Base-by-base conservation (phyloP, 2,888 invertebrate genomes). In the Melitaea athalia region DNA sequence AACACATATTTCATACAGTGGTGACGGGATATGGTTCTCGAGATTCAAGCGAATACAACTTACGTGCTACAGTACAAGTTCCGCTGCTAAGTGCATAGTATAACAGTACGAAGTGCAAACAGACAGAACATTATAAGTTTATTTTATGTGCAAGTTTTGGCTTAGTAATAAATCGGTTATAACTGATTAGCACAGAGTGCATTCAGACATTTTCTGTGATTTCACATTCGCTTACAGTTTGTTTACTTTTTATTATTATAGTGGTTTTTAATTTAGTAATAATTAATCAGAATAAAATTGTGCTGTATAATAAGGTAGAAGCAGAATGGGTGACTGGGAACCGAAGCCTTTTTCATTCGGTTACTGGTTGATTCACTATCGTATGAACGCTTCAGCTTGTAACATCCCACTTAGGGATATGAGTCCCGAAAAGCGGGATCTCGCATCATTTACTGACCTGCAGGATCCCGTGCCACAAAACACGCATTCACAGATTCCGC, bases 81-180 rank as follows among this genome's bases (percentile, higher is more conserved):
- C 53, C 33, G 33, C n/a, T 14, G 33, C 53, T 55, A 55, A 55
- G 53, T 55, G 53, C 53, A 55, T 55, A 55, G 33, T 55, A 55
- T 55, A 55, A 55, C 53, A 55, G 33, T 55, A 55, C 53, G 31
- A 31, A 55, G 53, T n/a, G 53, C 53, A 55, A 55, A 55, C 53
- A 55, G 53, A 55, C 53, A 55, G 33, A 14, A 33, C 33, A 33
- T 55, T 55, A 55, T 55, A 55, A 55, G 33, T 55, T 33, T 33
- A 55, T 55, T 50, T 55, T 55, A 55, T 55, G 53, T 55, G n/a
- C 31, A 55, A 55, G 31, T 55, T 55, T 55, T 55, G 53, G 53
- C 53, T 55, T 31, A 55, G 33, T 33, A 55, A 5, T 55, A 55
- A 55, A 55, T 33, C 53, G 14, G 53, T n/a, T 49, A 49, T 49